Evolutionary conservation across 2,113 vertebrate species (phyloP).

Genomic region (Tupaia tana): DNA sequence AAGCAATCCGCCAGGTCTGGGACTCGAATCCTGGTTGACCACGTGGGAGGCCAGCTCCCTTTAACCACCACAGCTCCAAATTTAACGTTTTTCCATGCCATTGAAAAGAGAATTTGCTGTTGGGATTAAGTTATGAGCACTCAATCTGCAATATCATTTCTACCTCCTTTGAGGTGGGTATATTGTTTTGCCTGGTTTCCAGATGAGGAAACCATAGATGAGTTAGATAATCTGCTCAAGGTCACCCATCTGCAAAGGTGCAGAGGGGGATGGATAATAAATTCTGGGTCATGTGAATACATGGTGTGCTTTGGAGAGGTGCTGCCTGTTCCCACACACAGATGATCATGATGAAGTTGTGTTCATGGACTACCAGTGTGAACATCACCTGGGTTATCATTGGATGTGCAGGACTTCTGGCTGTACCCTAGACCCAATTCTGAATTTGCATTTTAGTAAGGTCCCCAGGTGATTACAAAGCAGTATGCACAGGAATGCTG

Average conservation of each 20-base stretch:
- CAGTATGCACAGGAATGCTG: not conserved
- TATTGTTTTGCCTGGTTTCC: conserved; percentile 9
- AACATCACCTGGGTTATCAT: not conserved
- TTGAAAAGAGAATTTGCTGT: not conserved
- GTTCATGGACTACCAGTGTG: not conserved
- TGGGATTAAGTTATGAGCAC: not conserved
- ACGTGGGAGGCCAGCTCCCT: too few relatives aligned
- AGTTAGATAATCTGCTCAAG: not conserved
- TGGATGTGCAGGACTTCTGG: not conserved
- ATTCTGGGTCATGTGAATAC: not conserved
- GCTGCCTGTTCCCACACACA: not conserved
- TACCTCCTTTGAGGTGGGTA: not conserved
- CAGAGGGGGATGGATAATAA: not conserved
- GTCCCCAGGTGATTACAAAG: not conserved
- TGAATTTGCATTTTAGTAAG: not conserved
- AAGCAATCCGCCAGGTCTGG: too few relatives aligned
- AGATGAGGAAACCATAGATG: not conserved
- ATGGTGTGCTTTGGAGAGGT: conserved; percentile 40
- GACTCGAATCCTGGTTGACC: too few relatives aligned
- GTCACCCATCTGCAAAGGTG: not conserved
- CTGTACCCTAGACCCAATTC: not conserved
- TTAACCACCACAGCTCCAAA: not conserved
- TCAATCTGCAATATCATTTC: not conserved
- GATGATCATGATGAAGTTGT: not conserved
- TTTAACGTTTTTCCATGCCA: not conserved